Evolutionary conservation across 2,888 invertebrate genomes (phyloP).

Genomic region (Orchesellides sinensis): DNA sequence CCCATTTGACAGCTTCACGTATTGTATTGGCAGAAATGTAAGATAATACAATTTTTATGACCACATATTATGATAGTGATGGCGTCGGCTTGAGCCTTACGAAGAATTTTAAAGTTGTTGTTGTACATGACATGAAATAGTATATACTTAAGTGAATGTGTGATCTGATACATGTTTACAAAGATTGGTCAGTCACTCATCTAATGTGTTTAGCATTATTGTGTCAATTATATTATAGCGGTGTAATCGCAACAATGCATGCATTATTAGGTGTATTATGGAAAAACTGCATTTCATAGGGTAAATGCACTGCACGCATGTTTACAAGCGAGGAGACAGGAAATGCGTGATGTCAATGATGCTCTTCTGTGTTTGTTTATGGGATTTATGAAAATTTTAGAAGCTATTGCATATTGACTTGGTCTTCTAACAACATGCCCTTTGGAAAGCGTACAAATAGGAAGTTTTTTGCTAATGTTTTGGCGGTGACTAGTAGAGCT

Average conservation of each 20-base stretch:
- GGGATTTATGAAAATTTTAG: slow-evolving; percentile 3
- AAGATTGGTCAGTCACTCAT: too few relatives aligned
- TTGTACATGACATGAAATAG: background rate
- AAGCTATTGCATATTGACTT: background rate
- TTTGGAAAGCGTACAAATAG: slow-evolving; percentile 22
- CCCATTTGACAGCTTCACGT: slow-evolving; percentile 17
- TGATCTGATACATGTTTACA: too few relatives aligned
- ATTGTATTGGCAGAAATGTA: background rate
- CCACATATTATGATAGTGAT: slow-evolving; percentile 7
- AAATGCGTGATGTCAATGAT: slow-evolving; percentile 44
- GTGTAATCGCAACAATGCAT: background rate
- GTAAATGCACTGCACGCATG: background rate
- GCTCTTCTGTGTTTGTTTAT: slow-evolving; percentile 3
- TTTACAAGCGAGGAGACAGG: slow-evolving; percentile 25
- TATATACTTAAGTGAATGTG: too few relatives aligned
- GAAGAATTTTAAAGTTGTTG: background rate
- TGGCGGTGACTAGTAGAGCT: background rate
- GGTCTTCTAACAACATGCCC: too few relatives aligned
- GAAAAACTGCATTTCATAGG: background rate
- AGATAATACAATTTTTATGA: slow-evolving; percentile 8
- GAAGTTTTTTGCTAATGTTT: slow-evolving; percentile 24
- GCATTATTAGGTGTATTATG: background rate
- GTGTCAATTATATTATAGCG: slow-evolving; percentile 14
- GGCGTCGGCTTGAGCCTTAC: too few relatives aligned
- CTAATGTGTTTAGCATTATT: too few relatives aligned